Conservation (phyloP, 2,888 invertebrate genomes). For the Cheilosia impressa region DNA sequence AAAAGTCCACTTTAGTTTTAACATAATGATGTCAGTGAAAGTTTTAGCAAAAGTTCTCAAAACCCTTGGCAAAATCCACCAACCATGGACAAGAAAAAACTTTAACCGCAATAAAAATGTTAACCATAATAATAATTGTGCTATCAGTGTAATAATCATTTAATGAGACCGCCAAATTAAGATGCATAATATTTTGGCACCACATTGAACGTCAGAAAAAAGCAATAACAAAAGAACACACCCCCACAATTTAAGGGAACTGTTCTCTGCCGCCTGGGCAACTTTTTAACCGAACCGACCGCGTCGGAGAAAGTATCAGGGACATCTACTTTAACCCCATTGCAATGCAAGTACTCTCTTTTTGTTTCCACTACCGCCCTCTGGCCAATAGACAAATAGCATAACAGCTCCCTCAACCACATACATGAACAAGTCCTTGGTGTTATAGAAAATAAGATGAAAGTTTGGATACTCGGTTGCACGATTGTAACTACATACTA, state of each 20-base stretch:
- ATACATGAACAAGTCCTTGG: conserved; percentile 44
- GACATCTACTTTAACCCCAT: conserved; percentile 36
- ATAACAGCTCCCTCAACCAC: conserved; percentile 21
- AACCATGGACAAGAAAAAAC: background rate
- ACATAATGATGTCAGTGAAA: conserved; percentile 48
- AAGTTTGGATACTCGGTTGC: conserved; percentile 62
- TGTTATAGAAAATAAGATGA: conserved; percentile 54
- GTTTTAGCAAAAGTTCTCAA: conserved; percentile 42
- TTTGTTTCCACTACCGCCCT: conserved; percentile 47
- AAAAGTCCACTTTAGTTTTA: conserved; percentile 14
- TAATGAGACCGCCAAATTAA: conserved; percentile 53
- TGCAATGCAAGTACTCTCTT: conserved; percentile 38
- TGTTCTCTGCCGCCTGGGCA: conserved; percentile 6
- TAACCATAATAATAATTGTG: conserved; percentile 58
- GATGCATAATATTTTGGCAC: conserved; percentile 55
- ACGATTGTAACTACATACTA: conserved; percentile 64
- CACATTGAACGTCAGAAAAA: conserved; percentile 30
- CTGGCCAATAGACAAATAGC: conserved; percentile 59
- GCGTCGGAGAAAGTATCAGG: conserved; percentile 10
- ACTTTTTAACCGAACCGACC: conserved; percentile 32
- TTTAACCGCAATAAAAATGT: conserved; percentile 49
- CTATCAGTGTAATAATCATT: conserved; percentile 59
- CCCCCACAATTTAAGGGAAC: conserved; percentile 10
- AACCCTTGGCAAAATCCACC: conserved; percentile 8
- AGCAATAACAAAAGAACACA: background rate